These are phyloP conservation scores for Polypedilum vanderplanki DNA, from an alignment of 1,140 invertebrate species.

Conservation along the genomic window DNA sequence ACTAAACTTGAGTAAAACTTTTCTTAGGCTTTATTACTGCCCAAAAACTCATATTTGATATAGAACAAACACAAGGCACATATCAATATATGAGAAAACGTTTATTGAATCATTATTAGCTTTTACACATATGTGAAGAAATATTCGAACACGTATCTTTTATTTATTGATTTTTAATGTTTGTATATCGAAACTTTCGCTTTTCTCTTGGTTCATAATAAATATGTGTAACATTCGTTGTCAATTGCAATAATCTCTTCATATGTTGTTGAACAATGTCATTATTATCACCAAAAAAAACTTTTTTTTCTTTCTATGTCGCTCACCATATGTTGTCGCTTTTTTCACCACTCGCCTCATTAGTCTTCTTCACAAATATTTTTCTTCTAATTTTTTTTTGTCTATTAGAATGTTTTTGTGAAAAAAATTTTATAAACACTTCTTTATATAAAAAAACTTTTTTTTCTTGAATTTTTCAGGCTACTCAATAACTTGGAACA, in stretches of 20 bases:
- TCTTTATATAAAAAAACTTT: conserved; percentile 35
- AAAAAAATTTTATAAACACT: background rate
- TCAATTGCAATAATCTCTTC: background rate
- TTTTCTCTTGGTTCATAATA: background rate
- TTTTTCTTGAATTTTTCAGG: conserved; percentile 49
- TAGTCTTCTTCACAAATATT: background rate
- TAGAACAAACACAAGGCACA: background rate
- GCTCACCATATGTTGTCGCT: background rate
- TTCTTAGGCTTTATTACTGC: background rate
- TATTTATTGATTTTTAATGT: too few relatives aligned
- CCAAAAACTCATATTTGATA: background rate
- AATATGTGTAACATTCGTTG: conserved; percentile 12
- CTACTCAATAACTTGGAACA: conserved; percentile 77
- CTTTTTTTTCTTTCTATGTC: background rate
- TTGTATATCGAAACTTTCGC: background rate
- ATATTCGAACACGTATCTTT: too few relatives aligned
- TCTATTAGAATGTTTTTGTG: background rate
- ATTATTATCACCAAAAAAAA: background rate
- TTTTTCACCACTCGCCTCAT: background rate
- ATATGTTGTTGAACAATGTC: background rate
- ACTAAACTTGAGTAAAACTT: background rate
- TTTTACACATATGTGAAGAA: background rate
- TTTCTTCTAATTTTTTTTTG: background rate
- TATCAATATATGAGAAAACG: background rate
- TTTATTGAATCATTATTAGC: conserved; percentile 19